A percentile compares a stretch with the other conserved stretches of the same genome.
These are phyloP conservation scores for Epinotia nisella DNA, from an alignment of 2,888 invertebrate genomes.

Conservation along the genomic window DNA sequence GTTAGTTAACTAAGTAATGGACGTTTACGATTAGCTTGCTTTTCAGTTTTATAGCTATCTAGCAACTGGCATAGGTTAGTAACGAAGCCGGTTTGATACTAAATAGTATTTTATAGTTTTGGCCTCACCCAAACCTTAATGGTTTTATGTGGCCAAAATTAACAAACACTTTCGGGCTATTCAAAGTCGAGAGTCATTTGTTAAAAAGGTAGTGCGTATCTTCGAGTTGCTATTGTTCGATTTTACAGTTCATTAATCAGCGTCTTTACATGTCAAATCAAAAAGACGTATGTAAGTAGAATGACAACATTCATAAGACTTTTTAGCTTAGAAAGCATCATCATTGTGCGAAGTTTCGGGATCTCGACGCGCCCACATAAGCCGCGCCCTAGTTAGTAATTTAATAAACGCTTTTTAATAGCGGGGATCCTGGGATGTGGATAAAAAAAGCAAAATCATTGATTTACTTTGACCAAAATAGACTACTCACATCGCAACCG, in stretches of 20 bases:
- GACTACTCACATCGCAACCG: background rate
- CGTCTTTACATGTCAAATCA: background rate
- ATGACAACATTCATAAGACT: background rate
- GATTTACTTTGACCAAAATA: background rate
- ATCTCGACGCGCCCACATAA: slow-evolving; percentile 64
- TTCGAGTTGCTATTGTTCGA: slow-evolving; percentile 69
- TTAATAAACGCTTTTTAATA: slow-evolving; percentile 35
- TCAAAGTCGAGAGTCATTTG: slow-evolving; percentile 46
- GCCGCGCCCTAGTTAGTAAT: slow-evolving; percentile 49
- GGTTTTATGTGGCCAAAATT: slow-evolving; percentile 16
- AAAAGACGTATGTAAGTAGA: slow-evolving; percentile 14
- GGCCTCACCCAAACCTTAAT: background rate
- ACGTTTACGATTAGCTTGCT: background rate
- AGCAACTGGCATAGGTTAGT: background rate
- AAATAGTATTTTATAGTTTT: background rate
- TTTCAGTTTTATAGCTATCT: too few relatives aligned
- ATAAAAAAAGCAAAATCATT: slow-evolving; percentile 19
- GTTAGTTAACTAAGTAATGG: background rate
- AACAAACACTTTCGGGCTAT: slow-evolving; percentile 40
- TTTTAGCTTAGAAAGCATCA: slow-evolving; percentile 19
- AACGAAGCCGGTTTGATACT: background rate
- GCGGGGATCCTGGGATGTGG: background rate
- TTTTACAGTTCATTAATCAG: slow-evolving; percentile 80
- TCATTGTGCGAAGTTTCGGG: slow-evolving; percentile 66
- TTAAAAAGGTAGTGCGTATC: slow-evolving; percentile 56